A percentile compares a stretch with the other conserved stretches of the same genome.
Evolutionary conservation across 2,888 invertebrate genomes (phyloP).

Genomic region (Scaptomyza tumidula): DNA sequence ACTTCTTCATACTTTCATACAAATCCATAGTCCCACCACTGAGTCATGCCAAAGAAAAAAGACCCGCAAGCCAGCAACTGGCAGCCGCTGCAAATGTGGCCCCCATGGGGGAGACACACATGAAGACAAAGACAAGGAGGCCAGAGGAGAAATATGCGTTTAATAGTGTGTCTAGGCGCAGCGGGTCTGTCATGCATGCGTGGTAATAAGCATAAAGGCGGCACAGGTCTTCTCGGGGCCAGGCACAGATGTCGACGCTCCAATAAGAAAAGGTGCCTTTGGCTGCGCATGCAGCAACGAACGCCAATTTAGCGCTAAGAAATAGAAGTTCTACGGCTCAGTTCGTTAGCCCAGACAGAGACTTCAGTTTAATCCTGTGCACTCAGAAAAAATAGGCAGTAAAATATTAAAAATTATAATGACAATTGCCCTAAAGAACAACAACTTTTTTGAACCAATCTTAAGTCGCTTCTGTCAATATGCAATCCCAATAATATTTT

Average conservation of each 20-base stretch:
- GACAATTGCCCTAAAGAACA: too few relatives aligned
- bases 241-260: slow-evolving; percentile 62
- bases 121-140: slow-evolving; percentile 10
- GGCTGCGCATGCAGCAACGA: slow-evolving; percentile 64
- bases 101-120: slow-evolving; percentile 63
- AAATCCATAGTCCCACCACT: slow-evolving; percentile 21
- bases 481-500: too few relatives aligned
- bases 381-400: background rate
- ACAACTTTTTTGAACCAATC: too few relatives aligned
- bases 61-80: slow-evolving; percentile 61
- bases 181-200: slow-evolving; percentile 73
- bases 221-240: slow-evolving; percentile 33
- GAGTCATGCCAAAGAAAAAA: slow-evolving; percentile 38
- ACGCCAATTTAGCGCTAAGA: slow-evolving; percentile 72
- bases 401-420: too few relatives aligned
- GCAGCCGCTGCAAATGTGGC: slow-evolving; percentile 55
- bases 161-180: slow-evolving; percentile 42
- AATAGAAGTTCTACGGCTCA: slow-evolving; percentile 32
- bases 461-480: too few relatives aligned
- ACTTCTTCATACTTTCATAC: slow-evolving; percentile 5
- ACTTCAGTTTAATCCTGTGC: slow-evolving; percentile 3
- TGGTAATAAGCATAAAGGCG: slow-evolving; percentile 75
- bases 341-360: slow-evolving; percentile 64
- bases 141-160: slow-evolving; percentile 30
- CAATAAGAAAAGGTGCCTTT: slow-evolving; percentile 47